phyloP scores from a whole-genome alignment of 1,140 invertebrate genomes.

The Cydia pomonella region DNA sequence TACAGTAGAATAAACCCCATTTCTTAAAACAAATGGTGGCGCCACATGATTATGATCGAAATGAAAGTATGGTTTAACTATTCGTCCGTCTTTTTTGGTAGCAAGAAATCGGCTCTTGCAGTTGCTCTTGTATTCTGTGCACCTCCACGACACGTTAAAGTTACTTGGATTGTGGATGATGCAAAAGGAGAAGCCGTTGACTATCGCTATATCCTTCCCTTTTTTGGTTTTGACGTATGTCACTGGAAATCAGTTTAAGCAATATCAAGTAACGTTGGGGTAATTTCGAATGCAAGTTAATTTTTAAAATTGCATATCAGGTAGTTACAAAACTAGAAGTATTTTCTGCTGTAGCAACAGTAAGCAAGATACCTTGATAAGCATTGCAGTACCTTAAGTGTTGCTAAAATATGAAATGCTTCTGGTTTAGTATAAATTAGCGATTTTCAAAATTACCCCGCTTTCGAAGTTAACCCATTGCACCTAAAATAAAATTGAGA shows the following conservation, averaged over 20 bases:
- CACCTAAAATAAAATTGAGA: too few relatives aligned
- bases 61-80: constrained; percentile 2
- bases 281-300: too few relatives aligned
- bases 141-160: constrained; percentile 40
- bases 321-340: too few relatives aligned
- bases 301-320: too few relatives aligned
- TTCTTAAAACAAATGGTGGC: constrained; percentile 21
- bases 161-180: constrained; percentile 34
- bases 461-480: too few relatives aligned
- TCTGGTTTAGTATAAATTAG: too few relatives aligned
- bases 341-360: too few relatives aligned
- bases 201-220: constrained; percentile 39
- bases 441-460: too few relatives aligned
- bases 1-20: constrained; percentile 25
- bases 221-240: constrained; percentile 33
- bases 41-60: constrained; percentile 35
- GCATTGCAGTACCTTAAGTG: too few relatives aligned
- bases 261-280: neutral
- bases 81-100: constrained; percentile 34
- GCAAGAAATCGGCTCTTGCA: constrained; percentile 40
- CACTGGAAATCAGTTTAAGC: constrained; percentile 40
- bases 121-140: constrained; percentile 23
- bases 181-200: constrained; percentile 42
- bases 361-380: too few relatives aligned
- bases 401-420: too few relatives aligned